These are phyloP conservation scores for Kuschelorhynchus macadamiae DNA, from an alignment of 2,888 invertebrate species.

Conservation along the genomic window DNA sequence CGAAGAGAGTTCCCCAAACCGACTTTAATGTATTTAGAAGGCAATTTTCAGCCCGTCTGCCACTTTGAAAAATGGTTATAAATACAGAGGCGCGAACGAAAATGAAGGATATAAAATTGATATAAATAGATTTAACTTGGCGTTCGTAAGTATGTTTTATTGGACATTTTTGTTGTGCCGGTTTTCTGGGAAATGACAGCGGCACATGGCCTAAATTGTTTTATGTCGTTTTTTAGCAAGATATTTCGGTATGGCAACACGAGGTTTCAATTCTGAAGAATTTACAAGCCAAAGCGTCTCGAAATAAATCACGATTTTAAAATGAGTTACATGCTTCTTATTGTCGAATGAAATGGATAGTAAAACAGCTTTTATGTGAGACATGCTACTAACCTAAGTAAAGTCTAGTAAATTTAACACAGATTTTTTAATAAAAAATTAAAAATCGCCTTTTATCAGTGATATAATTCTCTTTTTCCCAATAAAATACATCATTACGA, in stretches of 20 bases:
- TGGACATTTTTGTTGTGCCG: constrained; percentile 12
- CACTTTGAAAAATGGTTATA: constrained; percentile 39
- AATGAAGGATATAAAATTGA: constrained; percentile 28
- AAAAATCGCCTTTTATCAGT: too few species aligned
- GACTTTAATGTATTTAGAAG: constrained; percentile 35
- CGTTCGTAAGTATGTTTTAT: constrained; percentile 22
- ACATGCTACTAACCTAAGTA: too few species aligned
- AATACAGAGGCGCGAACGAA: constrained; percentile 31
- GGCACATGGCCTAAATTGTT: constrained; percentile 23
- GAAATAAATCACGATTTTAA: too few species aligned
- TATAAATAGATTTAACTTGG: constrained; percentile 36
- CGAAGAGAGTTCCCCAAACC: constrained; percentile 3
- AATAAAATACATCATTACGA: too few species aligned
- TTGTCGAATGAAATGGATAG: too few species aligned
- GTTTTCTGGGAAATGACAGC: constrained; percentile 20
- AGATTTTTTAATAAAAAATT: too few species aligned
- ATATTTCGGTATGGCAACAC: not conserved
- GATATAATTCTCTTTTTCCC: too few species aligned
- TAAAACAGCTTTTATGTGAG: too few species aligned
- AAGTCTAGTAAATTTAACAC: too few species aligned
- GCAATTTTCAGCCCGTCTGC: constrained; percentile 31
- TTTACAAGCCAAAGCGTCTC: too few species aligned
- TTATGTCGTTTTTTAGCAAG: not conserved
- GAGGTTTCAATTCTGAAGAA: too few species aligned
- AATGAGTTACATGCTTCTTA: too few species aligned